Evolutionary conservation across 2,113 vertebrate genomes (phyloP).

Genomic region (Miniopterus natalensis): DNA sequence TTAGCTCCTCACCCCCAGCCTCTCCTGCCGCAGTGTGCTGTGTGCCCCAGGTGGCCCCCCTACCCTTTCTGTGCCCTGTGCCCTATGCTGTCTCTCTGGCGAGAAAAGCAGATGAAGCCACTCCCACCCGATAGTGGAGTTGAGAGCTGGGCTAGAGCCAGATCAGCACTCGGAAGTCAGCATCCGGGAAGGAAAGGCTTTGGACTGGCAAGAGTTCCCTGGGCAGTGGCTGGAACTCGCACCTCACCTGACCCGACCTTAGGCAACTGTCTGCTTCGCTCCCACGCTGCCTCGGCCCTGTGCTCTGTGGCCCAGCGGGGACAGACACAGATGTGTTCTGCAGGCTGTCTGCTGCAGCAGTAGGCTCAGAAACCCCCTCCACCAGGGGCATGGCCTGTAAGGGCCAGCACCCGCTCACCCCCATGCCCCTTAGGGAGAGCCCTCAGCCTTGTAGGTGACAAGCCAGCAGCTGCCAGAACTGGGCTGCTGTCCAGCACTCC

Average conservation of each 20-base stretch:
- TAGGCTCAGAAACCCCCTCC: neutral
- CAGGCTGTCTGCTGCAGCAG: accelerated
- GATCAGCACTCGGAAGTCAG: conserved; percentile 33
- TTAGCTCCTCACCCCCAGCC: too few relatives aligned
- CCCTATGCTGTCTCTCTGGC: neutral
- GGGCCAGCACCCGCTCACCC: neutral
- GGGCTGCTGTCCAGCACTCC: neutral
- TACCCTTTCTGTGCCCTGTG: neutral
- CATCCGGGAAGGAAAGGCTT: conserved; percentile 1
- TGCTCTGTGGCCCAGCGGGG: neutral
- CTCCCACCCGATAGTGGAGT: neutral
- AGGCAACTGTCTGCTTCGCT: neutral
- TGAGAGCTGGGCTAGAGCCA: conserved; percentile 15
- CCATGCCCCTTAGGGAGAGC: neutral
- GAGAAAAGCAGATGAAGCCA: neutral
- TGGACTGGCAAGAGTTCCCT: neutral
- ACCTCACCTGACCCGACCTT: neutral
- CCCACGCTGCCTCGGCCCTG: accelerated
- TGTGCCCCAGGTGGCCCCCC: neutral
- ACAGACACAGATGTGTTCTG: neutral
- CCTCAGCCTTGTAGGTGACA: neutral
- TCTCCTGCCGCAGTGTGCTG: neutral
- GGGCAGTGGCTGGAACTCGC: neutral
- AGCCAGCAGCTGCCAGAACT: neutral
- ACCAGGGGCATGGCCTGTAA: neutral